Percentiles rank a stretch among this genome's conserved stretches.
Evolutionary conservation across 35 echinoderm and acorn worm genomes (phyloP).

Genomic region (Holothuria glaberrima): DNA sequence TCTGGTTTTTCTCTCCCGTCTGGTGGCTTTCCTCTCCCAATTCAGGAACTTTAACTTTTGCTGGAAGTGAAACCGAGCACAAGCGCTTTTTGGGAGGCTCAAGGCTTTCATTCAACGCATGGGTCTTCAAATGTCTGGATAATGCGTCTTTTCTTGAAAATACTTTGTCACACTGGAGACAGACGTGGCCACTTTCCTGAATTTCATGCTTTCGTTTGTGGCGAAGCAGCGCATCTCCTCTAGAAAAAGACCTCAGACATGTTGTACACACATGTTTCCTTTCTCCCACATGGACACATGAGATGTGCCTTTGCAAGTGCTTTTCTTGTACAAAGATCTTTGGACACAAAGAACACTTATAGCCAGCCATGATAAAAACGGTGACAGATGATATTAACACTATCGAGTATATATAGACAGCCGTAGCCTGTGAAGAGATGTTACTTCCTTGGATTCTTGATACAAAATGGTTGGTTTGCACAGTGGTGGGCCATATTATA

Average conservation of each 20-base stretch:
- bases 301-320: slow-evolving; percentile 20
- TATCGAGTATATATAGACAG: background rate
- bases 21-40: slow-evolving; percentile 4
- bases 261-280: slow-evolving; percentile 13
- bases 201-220: slow-evolving; percentile 7
- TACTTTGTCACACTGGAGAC: slow-evolving; percentile 15
- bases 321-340: slow-evolving; percentile 16
- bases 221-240: background rate
- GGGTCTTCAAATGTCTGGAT: slow-evolving; percentile 22
- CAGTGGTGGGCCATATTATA: slow-evolving; percentile 21
- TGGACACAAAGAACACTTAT: slow-evolving; percentile 26
- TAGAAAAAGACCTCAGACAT: slow-evolving; percentile 12
- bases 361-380: background rate
- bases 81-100: slow-evolving; percentile 29
- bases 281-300: slow-evolving; percentile 20
- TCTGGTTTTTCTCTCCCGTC: background rate
- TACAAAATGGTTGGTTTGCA: background rate
- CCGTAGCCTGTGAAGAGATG: background rate
- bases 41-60: slow-evolving; percentile 17
- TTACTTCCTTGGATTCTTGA: background rate
- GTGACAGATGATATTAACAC: background rate
- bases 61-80: slow-evolving; percentile 10
- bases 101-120: background rate
- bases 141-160: slow-evolving; percentile 25
- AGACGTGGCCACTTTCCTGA: background rate